Evolutionary conservation across 2,113 vertebrate species (phyloP), one percentile per base, ranked within the genome.

Genomic region (Chloropsis cyanopogon): DNA sequence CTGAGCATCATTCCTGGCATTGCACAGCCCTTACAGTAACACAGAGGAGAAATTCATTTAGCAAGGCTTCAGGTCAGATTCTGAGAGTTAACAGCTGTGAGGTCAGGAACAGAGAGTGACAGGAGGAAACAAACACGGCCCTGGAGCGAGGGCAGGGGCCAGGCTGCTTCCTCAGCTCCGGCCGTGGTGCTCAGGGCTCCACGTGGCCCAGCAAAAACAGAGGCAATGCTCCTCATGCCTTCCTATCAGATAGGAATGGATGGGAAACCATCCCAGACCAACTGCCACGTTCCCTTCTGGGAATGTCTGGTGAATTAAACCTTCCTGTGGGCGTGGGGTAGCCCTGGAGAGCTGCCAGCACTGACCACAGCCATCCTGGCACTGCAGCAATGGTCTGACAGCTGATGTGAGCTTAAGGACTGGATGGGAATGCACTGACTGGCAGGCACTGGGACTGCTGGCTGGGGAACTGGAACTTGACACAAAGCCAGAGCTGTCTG

Each of bases 351-450:
- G 88, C 73, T 56, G 70, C 20, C 56, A 49, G 60, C 35, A 13
- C 5, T 24, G 76, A 12, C 25, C 7, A 8, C 23, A 9, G 89
- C 83, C 35, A 1, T 3, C 44, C 80, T 26, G 49, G 70, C 7
- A 3, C 24, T 7, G 39, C 6, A 9, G 4, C 2, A 11, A 5
- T 0, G 2, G 75, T n/a, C 77, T 0, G 2, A 21, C 41, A 80
- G 72, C 73, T 39, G 44, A 57, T 53, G 35, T 2, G 56, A 82
- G 44, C 71, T 57, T 41, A 66, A 41, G 31, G 64, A 8, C 46
- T 59, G 73, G 11, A 46, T 24, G 53, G 12, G 59, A n/a, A 7
- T 37, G 18, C 16, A 7, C 35, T 56, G 83, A 49, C 86, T 52
- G 75, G 39, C 68, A 59, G 47, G 83, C 66, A 35, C 4, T 16